Evolutionary conservation across 2,797 vertebrate genomes (phyloP), one percentile per base, ranked within the genome.

Genomic region (Eidolon dupreanum): DNA sequence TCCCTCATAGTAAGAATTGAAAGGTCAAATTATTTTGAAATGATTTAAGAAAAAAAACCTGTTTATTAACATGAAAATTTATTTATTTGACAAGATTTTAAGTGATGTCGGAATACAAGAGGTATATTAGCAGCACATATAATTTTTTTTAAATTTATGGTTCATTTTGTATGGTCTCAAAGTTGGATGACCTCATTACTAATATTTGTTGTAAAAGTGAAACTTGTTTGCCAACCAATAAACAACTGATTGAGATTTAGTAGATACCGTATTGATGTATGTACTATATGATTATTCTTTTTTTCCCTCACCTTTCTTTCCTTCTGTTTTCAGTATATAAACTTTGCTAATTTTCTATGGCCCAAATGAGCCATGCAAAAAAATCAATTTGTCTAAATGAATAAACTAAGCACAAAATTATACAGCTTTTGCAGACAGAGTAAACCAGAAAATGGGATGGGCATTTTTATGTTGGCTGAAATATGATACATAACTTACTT

Each of bases 201-300:
- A 99, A 99, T 99, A 99, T 99, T 99, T 99, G 99, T 99, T 99
- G 99, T 99, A 99, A 99, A 99, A 99, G 99, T 99, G 99, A 99
- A 99, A 99, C 98, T 99, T 99, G 99, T 99, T 99, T 99, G 99
- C 99, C 99, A 99, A 99, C 99, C 99, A 99, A 99, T 99, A 99
- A 99, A 99, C 99, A 98, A 99, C 99, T 99, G 99, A 99, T 99
- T 99, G 99, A 99, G 92, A 99, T 99, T 99, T 98, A 99, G 98
- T 98, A 98, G 98, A 98, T 98, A 98, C 73, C 97, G 98, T 98
- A 98, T 96, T 86, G 93, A 96, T 98, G 98, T 98, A 98, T 98
- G 98, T 98, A 98, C 98, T 98, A 97, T 98, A 98, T 97, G 5
- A 97, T 98, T 95, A 96, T 89, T 93, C 77, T 96, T 90, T 97